These are phyloP conservation scores for Helleia helle DNA, from an alignment of 2,888 invertebrate species.

Conservation along the genomic window DNA sequence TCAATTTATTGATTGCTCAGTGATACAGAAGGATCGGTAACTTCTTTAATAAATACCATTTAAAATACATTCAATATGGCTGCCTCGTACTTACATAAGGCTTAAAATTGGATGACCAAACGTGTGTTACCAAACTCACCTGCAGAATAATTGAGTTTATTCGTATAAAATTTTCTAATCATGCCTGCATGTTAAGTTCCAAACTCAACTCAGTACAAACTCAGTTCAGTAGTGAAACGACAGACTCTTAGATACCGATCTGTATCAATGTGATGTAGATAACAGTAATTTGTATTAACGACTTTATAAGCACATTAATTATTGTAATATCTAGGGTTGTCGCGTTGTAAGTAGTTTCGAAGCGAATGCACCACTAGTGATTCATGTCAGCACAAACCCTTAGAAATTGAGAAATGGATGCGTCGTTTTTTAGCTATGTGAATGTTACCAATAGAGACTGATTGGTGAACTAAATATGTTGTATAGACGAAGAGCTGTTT, in stretches of 20 bases:
- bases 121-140: too few species aligned
- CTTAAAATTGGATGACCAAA: too few species aligned
- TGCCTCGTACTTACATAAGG: too few species aligned
- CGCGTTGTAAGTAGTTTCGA: conserved; percentile 13
- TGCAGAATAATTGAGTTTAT: too few species aligned
- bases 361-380: conserved; percentile 21
- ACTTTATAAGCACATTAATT: not conserved
- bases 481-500: not conserved
- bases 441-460: not conserved
- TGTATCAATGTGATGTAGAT: not conserved
- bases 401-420: conserved; percentile 15
- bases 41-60: too few species aligned
- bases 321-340: conserved; percentile 7
- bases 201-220: too few species aligned
- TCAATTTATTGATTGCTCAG: too few species aligned
- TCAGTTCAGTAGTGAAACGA: not conserved
- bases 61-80: too few species aligned
- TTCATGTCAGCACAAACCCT: conserved; percentile 21
- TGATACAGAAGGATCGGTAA: too few species aligned
- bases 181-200: too few species aligned
- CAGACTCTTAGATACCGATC: not conserved
- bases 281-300: not conserved
- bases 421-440: conserved; percentile 6
- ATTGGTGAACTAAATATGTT: not conserved
- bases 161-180: too few species aligned